Base-by-base conservation (phyloP, 2,113 vertebrate species). In the Gobio gobio region DNA sequence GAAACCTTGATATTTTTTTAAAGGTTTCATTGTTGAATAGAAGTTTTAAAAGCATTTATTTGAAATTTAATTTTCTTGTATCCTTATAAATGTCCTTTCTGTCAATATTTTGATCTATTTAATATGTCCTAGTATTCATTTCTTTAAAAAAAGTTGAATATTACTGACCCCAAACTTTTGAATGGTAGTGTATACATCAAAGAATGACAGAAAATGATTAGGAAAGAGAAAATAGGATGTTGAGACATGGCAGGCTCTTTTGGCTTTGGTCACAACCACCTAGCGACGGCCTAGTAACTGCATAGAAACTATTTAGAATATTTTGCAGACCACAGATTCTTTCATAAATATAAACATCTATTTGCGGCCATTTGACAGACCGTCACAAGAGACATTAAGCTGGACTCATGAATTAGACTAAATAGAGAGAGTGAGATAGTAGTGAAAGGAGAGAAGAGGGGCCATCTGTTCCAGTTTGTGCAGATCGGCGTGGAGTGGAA, bases 401-500 rank as follows among this genome's bases (percentile, higher is more conserved):
- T 43, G 33, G 29, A 58, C 49, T 82, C 29, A 83, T 83, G 80
- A 83, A 83, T 83, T 83, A 54, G 26, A 81, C 78, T 26, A 56
- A 40, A 63, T 36, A 54, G 24, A 63, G 40, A 51, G 61, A 45
- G 54, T 47, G 82, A n/a, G 51, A 68, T 45, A 8, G 47, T 83
- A 77, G 64, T 86, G 81, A 77, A 86, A 72, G 75, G 49, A 83
- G 79, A 83, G 63, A 68, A 59, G 78, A 49, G 75, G 20, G 26
- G 61, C 61, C 80, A 85, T 87, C 87, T 86, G 83, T 83, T 78
- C 75, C 77, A 70, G 78, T 84, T 79, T 86, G 68, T 84, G 82
- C 45, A 56, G 75, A 83, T 80, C 87, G 83, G 87, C 76, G 56
- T 88, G 87, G 36, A 86, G 81, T 54, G 70, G 29, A 59, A 66